A percentile compares a stretch with the other conserved stretches of the same genome.
Conservation (phyloP, 2,888 invertebrate species). For the Nomada ruficornis region DNA sequence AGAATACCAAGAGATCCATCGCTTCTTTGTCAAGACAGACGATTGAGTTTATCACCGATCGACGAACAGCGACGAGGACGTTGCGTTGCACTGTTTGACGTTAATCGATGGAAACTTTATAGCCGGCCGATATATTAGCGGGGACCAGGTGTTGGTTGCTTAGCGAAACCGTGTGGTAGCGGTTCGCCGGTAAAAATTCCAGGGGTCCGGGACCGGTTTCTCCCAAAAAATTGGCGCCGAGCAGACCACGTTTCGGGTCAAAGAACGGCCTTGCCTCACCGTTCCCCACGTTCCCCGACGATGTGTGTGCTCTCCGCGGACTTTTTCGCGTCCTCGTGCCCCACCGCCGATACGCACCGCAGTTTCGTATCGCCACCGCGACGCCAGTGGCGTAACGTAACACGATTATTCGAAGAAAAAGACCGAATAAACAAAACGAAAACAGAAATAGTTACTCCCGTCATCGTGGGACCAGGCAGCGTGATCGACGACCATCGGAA, state of each 20-base stretch:
- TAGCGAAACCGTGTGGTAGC: slow-evolving; percentile 58
- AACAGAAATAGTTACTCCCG: background rate
- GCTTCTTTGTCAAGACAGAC: background rate
- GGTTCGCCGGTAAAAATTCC: slow-evolving; percentile 69
- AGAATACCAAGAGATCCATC: background rate
- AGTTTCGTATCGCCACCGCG: slow-evolving; percentile 58
- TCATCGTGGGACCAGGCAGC: background rate
- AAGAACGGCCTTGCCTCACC: slow-evolving; percentile 83
- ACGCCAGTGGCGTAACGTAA: slow-evolving; percentile 66
- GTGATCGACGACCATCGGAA: slow-evolving; percentile 27
- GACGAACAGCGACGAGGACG: slow-evolving; percentile 40
- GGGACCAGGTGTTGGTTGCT: slow-evolving; percentile 52
- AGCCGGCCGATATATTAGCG: slow-evolving; percentile 52
- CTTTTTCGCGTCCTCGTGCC: slow-evolving; percentile 68
- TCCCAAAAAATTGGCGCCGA: slow-evolving; percentile 81
- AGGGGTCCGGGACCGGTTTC: slow-evolving; percentile 77
- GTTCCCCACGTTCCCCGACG: slow-evolving; percentile 45
- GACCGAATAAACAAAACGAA: background rate
- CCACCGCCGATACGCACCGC: slow-evolving; percentile 24
- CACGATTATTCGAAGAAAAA: slow-evolving; percentile 1
- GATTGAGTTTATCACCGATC: slow-evolving; percentile 22
- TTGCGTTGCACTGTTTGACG: slow-evolving; percentile 33
- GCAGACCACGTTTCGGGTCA: slow-evolving; percentile 80
- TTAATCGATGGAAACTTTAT: slow-evolving; percentile 62
- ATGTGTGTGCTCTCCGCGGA: slow-evolving; percentile 30